Base-by-base conservation (phyloP, 2,797 vertebrate species). In the Garrulus glandarius region DNA sequence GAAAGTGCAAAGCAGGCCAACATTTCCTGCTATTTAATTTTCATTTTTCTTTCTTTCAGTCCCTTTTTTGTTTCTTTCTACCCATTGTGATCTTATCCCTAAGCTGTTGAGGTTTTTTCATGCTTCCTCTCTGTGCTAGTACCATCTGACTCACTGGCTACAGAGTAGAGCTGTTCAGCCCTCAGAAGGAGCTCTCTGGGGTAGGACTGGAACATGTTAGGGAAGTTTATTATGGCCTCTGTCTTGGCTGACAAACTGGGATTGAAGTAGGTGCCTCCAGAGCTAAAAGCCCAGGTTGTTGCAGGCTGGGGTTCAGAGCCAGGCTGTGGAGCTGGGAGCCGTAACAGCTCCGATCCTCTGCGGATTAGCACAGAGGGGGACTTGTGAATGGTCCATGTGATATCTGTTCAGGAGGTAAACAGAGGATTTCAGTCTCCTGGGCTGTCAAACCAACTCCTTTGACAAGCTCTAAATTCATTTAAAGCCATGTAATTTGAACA, bases 401-500 rank as follows among this genome's bases (percentile, higher is more conserved):
- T 97, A 96, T 87, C 96, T 97, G 91, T 24, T 94, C 71, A 8
- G 83, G 85, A 97, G 90, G 93, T 96, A 96, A 97, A 97, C 87
- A 95, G 94, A 96, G 94, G 94, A 92, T 90, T 96, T 96, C 57
- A 92, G 95, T 96, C 96, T 96, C 95, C 95, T 86, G 92, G 68
- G 87, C 74, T 95, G 94, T 97, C 96, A 95, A 95, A 94, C 85
- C 77, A 82, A 46, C 80, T 94, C 91, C 80, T 96, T 96, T 96
- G 90, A 96, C 90, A 53, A 95, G 92, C 94, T 87, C 85, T 93
- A 92, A 95, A 95, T 96, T 97, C 89, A 95, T 81, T 96, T 96
- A 95, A 95, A 95, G 77, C 95, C 68, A 36, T 90, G 95, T 95
- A 96, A 97, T 95, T 96, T 92, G 96, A 97, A 96, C 93, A 1